Evolutionary conservation across 2,888 invertebrate species (phyloP).

Genomic region (Polylopha cassiicola): DNA sequence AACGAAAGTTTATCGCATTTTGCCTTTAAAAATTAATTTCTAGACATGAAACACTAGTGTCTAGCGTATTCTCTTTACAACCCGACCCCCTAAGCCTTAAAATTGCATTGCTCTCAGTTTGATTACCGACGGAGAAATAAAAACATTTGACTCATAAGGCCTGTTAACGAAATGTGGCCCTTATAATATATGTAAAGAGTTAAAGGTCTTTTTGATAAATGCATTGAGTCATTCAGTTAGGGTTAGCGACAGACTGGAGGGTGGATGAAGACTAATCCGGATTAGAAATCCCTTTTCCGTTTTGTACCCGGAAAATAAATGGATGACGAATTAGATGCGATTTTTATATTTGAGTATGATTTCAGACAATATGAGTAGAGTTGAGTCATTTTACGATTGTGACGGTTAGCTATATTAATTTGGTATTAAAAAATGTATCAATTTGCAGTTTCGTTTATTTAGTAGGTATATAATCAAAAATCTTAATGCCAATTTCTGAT

Average conservation of each 20-base stretch:
- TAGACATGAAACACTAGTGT: too few relatives aligned
- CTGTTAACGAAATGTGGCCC: not conserved
- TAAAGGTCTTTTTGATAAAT: conserved; percentile 5
- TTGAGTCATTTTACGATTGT: too few relatives aligned
- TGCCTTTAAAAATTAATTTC: too few relatives aligned
- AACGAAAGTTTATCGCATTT: too few relatives aligned
- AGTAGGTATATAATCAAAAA: too few relatives aligned
- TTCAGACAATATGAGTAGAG: not conserved
- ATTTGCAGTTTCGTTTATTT: too few relatives aligned
- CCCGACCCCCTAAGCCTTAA: conserved; percentile 21
- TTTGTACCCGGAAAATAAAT: not conserved
- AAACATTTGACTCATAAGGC: too few relatives aligned
- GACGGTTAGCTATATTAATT: too few relatives aligned
- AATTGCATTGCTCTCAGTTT: conserved; percentile 30
- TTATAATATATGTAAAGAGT: conserved; percentile 4
- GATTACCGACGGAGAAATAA: conserved; percentile 25
- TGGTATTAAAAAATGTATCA: too few relatives aligned
- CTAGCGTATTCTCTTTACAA: too few relatives aligned
- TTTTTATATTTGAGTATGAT: too few relatives aligned
- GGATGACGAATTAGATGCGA: not conserved
- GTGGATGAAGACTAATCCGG: conserved; percentile 3
- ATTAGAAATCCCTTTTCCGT: conserved; percentile 13
- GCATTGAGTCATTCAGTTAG: conserved; percentile 27
- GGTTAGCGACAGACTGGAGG: conserved; percentile 9
- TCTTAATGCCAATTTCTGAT: too few relatives aligned